Conservation (phyloP, 2,113 vertebrate species). For the Halichoerus grypus region DNA sequence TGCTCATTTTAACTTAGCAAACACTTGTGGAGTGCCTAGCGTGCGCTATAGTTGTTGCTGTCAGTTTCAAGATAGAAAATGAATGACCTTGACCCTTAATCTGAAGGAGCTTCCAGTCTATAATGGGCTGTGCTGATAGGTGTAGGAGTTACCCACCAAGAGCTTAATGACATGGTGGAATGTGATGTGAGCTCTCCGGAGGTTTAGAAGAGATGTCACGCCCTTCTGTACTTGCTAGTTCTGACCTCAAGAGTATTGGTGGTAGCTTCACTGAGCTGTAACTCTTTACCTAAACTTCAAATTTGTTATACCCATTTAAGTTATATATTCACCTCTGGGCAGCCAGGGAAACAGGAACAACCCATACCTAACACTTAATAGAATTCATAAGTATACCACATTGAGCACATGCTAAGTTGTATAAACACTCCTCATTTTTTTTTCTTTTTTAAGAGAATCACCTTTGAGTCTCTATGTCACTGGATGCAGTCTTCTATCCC, state of each 20-base stretch:
- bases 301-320: not conserved
- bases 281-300: not conserved
- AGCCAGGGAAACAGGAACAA: not conserved
- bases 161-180: not conserved
- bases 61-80: not conserved
- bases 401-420: not conserved
- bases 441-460: not conserved
- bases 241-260: not conserved
- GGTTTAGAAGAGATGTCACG: not conserved
- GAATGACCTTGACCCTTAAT: not conserved
- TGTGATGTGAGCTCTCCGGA: not conserved
- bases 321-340: not conserved
- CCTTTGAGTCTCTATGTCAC: fast-evolving
- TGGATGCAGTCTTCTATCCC: not conserved
- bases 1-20: not conserved
- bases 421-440: not conserved
- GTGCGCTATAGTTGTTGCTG: not conserved
- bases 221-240: not conserved
- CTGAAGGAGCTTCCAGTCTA: not conserved
- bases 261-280: not conserved
- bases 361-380: not conserved
- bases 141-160: not conserved
- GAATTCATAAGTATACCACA: not conserved
- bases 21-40: too few relatives aligned
- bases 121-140: not conserved